Evolutionary conservation across 1,140 invertebrate species (phyloP), one percentile per base, ranked within the genome.

Genomic region (Semibalanus balanoides): DNA sequence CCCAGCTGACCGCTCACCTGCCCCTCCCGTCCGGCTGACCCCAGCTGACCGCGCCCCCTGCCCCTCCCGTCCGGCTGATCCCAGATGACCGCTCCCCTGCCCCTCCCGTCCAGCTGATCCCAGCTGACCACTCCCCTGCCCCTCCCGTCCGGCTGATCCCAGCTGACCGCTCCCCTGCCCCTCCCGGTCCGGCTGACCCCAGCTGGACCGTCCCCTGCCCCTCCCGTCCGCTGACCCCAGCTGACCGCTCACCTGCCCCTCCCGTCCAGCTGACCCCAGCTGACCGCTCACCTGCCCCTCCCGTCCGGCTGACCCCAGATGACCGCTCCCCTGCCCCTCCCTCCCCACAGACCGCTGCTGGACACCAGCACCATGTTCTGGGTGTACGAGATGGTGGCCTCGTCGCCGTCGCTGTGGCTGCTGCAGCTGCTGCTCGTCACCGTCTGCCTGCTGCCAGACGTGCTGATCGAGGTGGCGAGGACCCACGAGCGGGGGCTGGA

Each of bases 391-490:
- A 85, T 85, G 22, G 82, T 92, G 17, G 77, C 90, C 27, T 76
- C 81, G 0, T 88, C 88, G 0, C 82, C 86, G 0, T 80, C 86
- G 0, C 88, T 90, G 77, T 90, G 89, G 88, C 79, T 91, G 17
- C 79, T 87, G 7, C 86, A 88, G 0, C 7, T 90, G 0, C 1
- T 90, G 0, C 80, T 88, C 0, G 77, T 87, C 0, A 81, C 88
- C 0, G 82, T 87, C 1, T 85, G 87, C 28, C 83, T 92, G 0
- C 78, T 88, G 28, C 91, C 91, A 0, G 89, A 90, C 79, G 85
- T 85, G 75, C 79, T 83, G 11, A 74, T 81, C 3, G 78, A 81
- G 74, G 78, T 81, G 29, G 51, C 51, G 51, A 7, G 51, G 7
- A 64, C 51, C 1, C 51, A 64, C 51, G 51, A 25, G 14, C 51